These are phyloP conservation scores for Lucinisca nassula DNA, from an alignment of 2,888 invertebrate genomes.

Conservation along the genomic window DNA sequence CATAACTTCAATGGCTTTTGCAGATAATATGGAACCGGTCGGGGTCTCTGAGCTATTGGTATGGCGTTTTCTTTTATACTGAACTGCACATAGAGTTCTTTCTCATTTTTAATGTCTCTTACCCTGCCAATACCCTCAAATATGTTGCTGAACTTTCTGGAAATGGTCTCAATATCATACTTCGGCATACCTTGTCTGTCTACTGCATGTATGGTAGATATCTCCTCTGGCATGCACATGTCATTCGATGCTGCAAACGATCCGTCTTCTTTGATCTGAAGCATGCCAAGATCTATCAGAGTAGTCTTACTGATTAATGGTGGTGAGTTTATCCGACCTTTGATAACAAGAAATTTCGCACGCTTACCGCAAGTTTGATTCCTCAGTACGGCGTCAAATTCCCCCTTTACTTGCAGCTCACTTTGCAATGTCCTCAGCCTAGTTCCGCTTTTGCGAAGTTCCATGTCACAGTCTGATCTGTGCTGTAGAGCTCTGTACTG, in stretches of 20 bases:
- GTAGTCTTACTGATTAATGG: neutral
- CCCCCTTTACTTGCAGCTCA: slow-evolving; percentile 15
- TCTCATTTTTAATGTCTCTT: slow-evolving; percentile 14
- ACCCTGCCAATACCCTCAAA: slow-evolving; percentile 26
- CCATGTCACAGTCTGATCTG: neutral
- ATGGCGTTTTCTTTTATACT: slow-evolving; percentile 2
- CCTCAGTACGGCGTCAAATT: slow-evolving; percentile 13
- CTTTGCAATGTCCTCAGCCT: slow-evolving; percentile 16
- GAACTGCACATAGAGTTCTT: slow-evolving; percentile 15
- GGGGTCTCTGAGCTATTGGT: slow-evolving; percentile 19
- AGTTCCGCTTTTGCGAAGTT: neutral
- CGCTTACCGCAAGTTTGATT: slow-evolving; percentile 19
- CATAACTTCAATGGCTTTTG: slow-evolving; percentile 28
- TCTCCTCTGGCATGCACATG: neutral
- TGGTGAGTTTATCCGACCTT: neutral
- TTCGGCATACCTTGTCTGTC: neutral
- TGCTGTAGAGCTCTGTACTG: slow-evolving; percentile 10
- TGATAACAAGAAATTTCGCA: neutral
- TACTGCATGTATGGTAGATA: neutral
- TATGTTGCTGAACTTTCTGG: neutral
- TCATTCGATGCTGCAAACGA: neutral
- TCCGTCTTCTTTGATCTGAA: neutral
- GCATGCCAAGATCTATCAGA: slow-evolving; percentile 13
- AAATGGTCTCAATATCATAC: neutral
- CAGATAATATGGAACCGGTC: slow-evolving; percentile 18